Evolutionary conservation across 2,797 vertebrate genomes (phyloP), one percentile per base, ranked within the genome.

Genomic region (Sebastes ruberrimus): DNA sequence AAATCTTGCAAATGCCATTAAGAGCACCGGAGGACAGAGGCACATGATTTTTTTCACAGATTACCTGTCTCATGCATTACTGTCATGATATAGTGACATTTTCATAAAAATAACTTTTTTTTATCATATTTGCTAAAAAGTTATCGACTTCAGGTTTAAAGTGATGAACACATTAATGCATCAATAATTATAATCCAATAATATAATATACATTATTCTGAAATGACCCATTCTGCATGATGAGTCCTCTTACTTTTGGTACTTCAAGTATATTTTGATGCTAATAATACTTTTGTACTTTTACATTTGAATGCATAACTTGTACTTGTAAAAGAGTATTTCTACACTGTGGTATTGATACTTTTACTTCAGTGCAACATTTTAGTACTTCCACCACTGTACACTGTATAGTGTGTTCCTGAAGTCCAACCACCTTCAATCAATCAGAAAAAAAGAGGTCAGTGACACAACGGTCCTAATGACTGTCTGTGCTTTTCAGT

Each of bases 401-500:
- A 13, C 5, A 1, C 11, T 38, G 35, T 38, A 14, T 38, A 38
- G 13, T 38, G 35, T 38, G 11, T 38, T 38, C 0, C 35, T 38
- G 35, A 42, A 28, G 11, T 1, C 10, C 6, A n/a, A 18, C 14
- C 18, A 59, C 6, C 57, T 64, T 9, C 20, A 52, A 9, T 53
- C 53, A 67, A 7, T n/a, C 4, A 64, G 2, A 30, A 33, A 63
- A 55, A 5, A 27, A 52, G 33, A 70, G 56, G 35, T 38, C 35
- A 38, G 35, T 38, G 35, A 0, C 35, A 38, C 35, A 38, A 38
- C 35, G 35, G 67, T 28, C 42, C 27, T 22, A 25, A 57, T 55
- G 70, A 38, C 46, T 20, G 38, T 35, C 32, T 56, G 27, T 10
- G 25, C 55, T 23, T 38, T 72, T 78, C 25, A 33, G 14, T 64